phyloP scores from a whole-genome alignment of 2,797 vertebrate species.

The Lagocephalus sceleratus region DNA sequence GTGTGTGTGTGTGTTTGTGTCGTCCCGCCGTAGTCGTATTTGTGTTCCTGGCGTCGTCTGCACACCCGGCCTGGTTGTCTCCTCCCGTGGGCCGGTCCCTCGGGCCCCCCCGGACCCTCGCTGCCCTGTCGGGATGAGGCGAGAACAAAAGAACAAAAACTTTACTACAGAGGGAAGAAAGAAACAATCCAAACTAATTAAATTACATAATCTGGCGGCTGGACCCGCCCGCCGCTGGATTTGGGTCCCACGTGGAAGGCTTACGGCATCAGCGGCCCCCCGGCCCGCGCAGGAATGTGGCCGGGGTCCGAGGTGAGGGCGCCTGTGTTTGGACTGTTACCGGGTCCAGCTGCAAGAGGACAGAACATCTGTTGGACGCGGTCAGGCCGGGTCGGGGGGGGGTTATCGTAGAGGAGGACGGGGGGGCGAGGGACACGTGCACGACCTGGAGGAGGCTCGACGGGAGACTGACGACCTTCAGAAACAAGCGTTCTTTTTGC shows the following conservation, averaged over 20 bases:
- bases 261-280: conserved; percentile 52
- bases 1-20: not conserved
- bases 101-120: conserved; percentile 18
- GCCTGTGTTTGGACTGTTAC: conserved; percentile 32
- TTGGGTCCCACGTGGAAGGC: conserved; percentile 41
- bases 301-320: conserved; percentile 6
- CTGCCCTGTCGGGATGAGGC: conserved; percentile 54
- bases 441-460: too few species aligned
- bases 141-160: conserved; percentile 49
- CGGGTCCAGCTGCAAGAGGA: conserved; percentile 57
- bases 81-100: too few species aligned
- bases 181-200: conserved; percentile 58
- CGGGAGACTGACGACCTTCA: too few species aligned
- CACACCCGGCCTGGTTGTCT: too few species aligned
- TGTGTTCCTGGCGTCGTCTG: too few species aligned
- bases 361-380: conserved; percentile 64
- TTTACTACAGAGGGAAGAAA: conserved; percentile 41
- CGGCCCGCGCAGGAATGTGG: conserved; percentile 60
- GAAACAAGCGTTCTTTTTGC: too few species aligned
- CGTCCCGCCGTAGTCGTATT: too few species aligned
- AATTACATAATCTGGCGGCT: conserved; percentile 58
- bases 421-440: too few species aligned
- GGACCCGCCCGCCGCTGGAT: conserved; percentile 32
- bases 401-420: too few species aligned
- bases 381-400: conserved; percentile 42